phyloP scores from a whole-genome alignment of 1,140 invertebrate species.

The Drosophila oshimai region DNA sequence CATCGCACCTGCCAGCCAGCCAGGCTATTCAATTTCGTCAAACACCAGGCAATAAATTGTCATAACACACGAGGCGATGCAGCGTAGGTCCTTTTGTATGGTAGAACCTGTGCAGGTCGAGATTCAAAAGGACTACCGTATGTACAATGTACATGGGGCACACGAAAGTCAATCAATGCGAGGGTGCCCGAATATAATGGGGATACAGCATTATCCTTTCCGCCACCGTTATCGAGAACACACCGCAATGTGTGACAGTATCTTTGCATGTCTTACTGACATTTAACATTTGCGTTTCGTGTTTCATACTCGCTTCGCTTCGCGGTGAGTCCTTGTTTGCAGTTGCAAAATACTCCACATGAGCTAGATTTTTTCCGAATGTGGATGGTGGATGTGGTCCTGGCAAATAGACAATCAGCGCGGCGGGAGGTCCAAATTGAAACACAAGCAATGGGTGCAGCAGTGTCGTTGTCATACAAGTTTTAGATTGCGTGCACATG shows the following conservation, averaged over 20 bases:
- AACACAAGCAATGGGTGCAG: slow-evolving; percentile 50
- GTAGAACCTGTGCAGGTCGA: neutral
- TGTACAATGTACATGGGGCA: too few relatives aligned
- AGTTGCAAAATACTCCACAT: slow-evolving; percentile 11
- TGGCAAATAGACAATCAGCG: slow-evolving; percentile 52
- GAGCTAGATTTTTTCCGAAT: slow-evolving; percentile 26
- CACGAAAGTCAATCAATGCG: slow-evolving; percentile 37
- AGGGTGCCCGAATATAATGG: slow-evolving; percentile 23
- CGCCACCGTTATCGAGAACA: slow-evolving; percentile 52
- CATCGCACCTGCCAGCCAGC: slow-evolving; percentile 9
- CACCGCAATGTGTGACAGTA: slow-evolving; percentile 66
- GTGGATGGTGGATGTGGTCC: slow-evolving; percentile 22
- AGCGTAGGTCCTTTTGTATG: neutral
- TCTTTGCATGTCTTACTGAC: slow-evolving; percentile 76
- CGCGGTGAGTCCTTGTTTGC: slow-evolving; percentile 19
- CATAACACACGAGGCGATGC: slow-evolving; percentile 48
- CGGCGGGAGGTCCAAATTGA: slow-evolving; percentile 41
- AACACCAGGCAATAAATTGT: slow-evolving; percentile 73
- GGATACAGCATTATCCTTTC: slow-evolving; percentile 22
- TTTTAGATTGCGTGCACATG: slow-evolving; percentile 64
- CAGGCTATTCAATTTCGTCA: slow-evolving; percentile 68
- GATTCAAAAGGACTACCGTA: slow-evolving; percentile 27
- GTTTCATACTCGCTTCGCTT: slow-evolving; percentile 45
- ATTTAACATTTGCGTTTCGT: slow-evolving; percentile 77
- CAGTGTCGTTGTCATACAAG: slow-evolving; percentile 55